Conservation (phyloP, 2,113 vertebrate species). For the Propithecus coquereli region DNA sequence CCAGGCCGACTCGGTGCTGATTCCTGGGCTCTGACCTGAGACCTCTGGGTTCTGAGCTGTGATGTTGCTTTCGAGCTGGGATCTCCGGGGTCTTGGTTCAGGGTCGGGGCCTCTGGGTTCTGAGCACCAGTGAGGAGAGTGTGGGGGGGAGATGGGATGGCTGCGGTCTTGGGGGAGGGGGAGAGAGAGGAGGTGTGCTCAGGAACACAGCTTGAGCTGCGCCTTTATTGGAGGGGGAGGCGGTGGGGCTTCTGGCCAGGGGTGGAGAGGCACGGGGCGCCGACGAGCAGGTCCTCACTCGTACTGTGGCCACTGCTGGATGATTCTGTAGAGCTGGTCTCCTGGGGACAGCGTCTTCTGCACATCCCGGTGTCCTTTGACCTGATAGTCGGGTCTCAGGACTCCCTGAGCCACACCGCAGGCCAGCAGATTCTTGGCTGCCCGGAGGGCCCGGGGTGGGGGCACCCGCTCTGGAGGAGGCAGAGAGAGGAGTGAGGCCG, state of each 20-base stretch:
- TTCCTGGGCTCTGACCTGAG: slow-evolving; percentile 44
- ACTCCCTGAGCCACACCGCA: neutral
- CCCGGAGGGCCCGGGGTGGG: neutral
- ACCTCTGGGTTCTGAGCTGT: slow-evolving; percentile 53
- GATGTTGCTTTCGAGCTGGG: neutral
- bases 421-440: slow-evolving; percentile 17
- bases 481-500: neutral
- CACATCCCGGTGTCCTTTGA: slow-evolving; percentile 65
- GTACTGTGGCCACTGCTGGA: neutral
- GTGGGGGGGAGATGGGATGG: neutral
- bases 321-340: slow-evolving; percentile 9
- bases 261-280: neutral
- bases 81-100: slow-evolving; percentile 41
- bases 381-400: neutral
- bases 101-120: slow-evolving; percentile 38
- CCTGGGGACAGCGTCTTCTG: slow-evolving; percentile 41
- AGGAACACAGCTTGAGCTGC: neutral
- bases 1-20: neutral
- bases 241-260: neutral
- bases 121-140: neutral
- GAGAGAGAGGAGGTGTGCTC: accelerated
- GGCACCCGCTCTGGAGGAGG: slow-evolving; percentile 35
- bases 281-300: neutral
- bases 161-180: neutral
- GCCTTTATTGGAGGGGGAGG: slow-evolving; percentile 29